A percentile compares a stretch with the other conserved stretches of the same genome.
phyloP scores from a whole-genome alignment of 2,113 vertebrate species.

The Fukomys damarensis region DNA sequence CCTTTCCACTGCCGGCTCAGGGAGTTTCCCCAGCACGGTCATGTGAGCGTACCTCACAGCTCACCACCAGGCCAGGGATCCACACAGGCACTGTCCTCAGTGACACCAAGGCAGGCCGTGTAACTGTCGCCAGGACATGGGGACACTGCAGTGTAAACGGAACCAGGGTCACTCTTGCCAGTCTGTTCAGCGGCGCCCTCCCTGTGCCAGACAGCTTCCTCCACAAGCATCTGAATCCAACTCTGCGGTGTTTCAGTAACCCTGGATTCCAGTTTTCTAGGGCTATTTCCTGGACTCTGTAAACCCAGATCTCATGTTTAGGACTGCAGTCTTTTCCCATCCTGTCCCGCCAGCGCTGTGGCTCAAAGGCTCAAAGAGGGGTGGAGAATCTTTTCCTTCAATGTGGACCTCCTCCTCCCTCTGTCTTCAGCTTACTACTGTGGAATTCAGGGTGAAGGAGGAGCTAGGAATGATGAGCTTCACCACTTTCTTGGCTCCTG shows the following conservation, averaged over 20 bases:
- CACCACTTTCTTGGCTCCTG: background rate
- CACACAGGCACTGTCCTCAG: background rate
- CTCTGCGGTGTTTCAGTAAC: background rate
- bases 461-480: background rate
- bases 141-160: background rate
- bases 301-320: background rate
- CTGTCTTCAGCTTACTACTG: background rate
- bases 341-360: background rate
- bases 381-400: background rate
- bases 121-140: background rate
- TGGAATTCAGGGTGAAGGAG: background rate
- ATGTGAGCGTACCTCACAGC: background rate
- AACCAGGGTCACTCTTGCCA: background rate
- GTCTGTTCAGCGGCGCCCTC: background rate
- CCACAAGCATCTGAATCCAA: background rate
- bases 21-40: background rate
- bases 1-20: background rate
- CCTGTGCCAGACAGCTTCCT: background rate
- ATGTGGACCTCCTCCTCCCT: background rate
- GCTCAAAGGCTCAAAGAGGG: background rate
- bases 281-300: background rate
- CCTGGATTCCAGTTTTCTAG: background rate
- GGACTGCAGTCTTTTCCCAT: background rate
- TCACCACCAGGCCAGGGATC: background rate
- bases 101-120: slow-evolving; percentile 9